Evolutionary conservation across 1,140 invertebrate genomes (phyloP).

Genomic region (Pogonus chalceus): DNA sequence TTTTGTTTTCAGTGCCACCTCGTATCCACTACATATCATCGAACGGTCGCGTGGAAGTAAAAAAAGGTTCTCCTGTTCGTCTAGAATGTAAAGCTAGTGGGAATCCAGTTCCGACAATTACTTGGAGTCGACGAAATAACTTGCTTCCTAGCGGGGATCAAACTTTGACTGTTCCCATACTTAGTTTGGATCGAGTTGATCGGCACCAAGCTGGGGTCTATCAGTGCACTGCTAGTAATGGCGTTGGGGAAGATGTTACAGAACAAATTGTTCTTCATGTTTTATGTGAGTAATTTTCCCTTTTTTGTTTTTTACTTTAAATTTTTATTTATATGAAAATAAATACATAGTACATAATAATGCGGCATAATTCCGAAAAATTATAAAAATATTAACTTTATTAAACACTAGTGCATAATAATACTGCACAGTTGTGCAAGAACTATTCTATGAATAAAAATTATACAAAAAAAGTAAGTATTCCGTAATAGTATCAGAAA

Average conservation of each 20-base stretch:
- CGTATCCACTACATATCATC: slow-evolving; percentile 46
- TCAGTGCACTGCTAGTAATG: slow-evolving; percentile 51
- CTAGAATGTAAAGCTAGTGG: slow-evolving; percentile 53
- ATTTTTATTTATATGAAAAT: neutral
- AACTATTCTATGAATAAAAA: too few relatives aligned
- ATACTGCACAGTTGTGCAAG: too few relatives aligned
- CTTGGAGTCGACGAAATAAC: slow-evolving; percentile 55
- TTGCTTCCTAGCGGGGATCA: slow-evolving; percentile 45
- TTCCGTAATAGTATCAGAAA: too few relatives aligned
- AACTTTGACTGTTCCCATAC: slow-evolving; percentile 37
- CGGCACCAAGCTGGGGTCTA: slow-evolving; percentile 51
- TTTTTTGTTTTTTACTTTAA: neutral
- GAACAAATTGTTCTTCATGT: slow-evolving; percentile 49
- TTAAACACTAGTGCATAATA: too few relatives aligned
- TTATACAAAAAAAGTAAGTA: too few relatives aligned
- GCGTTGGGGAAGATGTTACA: slow-evolving; percentile 47
- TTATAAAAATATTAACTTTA: too few relatives aligned
- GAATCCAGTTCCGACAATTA: slow-evolving; percentile 54
- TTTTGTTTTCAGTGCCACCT: slow-evolving; percentile 44
- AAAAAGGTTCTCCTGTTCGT: slow-evolving; percentile 50
- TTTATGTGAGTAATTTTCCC: slow-evolving; percentile 40
- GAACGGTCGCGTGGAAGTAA: slow-evolving; percentile 48
- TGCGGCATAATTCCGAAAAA: too few relatives aligned
- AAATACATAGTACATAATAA: too few relatives aligned
- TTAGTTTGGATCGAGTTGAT: slow-evolving; percentile 40